Evolutionary conservation across 2,888 invertebrate species (phyloP).

Genomic region (Tetropium fuscum): DNA sequence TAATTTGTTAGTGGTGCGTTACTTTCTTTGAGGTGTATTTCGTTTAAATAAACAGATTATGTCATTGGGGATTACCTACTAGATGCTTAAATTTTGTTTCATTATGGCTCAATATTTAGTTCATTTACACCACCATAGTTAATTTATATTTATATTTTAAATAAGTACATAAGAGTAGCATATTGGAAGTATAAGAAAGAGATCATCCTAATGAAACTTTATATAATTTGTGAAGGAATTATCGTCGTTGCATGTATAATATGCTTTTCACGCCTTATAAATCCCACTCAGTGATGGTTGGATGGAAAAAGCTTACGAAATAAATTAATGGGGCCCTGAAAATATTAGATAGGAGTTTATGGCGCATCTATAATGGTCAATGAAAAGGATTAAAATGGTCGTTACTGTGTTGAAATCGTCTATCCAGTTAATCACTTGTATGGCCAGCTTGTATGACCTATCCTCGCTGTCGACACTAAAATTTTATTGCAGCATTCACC

Average conservation of each 20-base stretch:
- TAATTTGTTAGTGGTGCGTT: too few species aligned
- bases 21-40: too few species aligned
- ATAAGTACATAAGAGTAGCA: too few species aligned
- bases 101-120: too few species aligned
- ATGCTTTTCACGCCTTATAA: constrained; percentile 1
- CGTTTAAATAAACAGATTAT: too few species aligned
- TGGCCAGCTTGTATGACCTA: constrained; percentile 10
- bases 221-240: background rate
- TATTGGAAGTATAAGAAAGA: too few species aligned
- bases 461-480: constrained; percentile 10
- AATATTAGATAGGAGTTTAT: constrained; percentile 35
- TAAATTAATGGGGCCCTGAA: constrained; percentile 33
- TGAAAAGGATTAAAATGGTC: constrained; percentile 27
- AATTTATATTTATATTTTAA: too few species aligned
- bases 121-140: too few species aligned
- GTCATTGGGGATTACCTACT: too few species aligned
- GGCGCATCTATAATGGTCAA: constrained; percentile 20
- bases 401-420: constrained; percentile 28
- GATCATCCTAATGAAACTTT: too few species aligned
- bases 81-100: too few species aligned
- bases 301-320: constrained; percentile 15
- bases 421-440: constrained; percentile 29
- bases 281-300: background rate
- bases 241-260: background rate
- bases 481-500: constrained; percentile 7